Evolutionary conservation across 2,797 vertebrate genomes (phyloP).

Genomic region (Antrozous pallidus): DNA sequence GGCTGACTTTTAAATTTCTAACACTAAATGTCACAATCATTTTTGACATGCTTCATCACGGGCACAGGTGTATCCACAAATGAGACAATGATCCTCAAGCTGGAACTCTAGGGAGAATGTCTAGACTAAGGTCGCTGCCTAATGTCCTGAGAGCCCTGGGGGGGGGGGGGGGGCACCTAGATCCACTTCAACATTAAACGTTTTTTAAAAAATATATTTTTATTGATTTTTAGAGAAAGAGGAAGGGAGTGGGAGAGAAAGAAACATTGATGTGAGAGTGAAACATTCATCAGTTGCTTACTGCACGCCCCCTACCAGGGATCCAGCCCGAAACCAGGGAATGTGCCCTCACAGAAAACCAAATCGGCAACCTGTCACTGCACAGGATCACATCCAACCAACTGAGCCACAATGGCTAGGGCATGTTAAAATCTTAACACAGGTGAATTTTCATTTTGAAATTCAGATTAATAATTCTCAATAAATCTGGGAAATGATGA

Average conservation of each 20-base stretch:
- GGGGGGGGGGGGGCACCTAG: accelerated
- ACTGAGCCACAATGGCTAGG: neutral
- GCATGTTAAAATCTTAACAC: neutral
- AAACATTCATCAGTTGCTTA: neutral
- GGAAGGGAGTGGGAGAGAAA: neutral
- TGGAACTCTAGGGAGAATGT: neutral
- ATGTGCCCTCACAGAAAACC: neutral
- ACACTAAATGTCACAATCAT: neutral
- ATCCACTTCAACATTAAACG: neutral
- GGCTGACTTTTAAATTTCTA: neutral
- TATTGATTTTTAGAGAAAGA: neutral
- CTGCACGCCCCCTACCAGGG: neutral
- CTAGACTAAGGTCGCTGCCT: neutral
- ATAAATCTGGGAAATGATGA: neutral
- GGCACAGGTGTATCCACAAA: no score
- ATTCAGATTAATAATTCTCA: slow-evolving; percentile 25
- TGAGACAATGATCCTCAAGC: neutral
- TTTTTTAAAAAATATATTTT: neutral
- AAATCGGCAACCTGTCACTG: neutral
- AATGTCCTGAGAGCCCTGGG: neutral
- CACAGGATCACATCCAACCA: neutral
- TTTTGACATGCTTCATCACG: neutral
- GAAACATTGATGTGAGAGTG: neutral
- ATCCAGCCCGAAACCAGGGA: neutral
- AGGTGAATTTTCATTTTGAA: slow-evolving; percentile 11